Evolutionary conservation across 2,113 vertebrate species (phyloP).

Genomic region (Scytalopus superciliaris): DNA sequence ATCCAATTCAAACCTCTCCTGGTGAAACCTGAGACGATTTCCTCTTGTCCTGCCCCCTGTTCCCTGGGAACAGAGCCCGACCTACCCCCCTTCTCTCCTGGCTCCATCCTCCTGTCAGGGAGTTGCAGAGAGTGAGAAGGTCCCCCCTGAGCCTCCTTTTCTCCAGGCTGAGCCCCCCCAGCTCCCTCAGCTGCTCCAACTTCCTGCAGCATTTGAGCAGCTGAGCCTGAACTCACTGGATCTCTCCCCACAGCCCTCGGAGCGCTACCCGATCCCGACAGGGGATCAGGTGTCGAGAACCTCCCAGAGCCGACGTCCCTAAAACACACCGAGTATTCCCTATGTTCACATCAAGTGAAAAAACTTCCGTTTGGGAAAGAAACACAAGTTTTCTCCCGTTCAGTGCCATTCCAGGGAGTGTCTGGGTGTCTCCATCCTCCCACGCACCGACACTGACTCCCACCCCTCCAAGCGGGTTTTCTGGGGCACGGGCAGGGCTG

Average conservation of each 20-base stretch:
- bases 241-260: neutral
- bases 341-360: fast-evolving
- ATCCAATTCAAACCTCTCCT: neutral
- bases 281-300: neutral
- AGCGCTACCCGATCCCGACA: neutral
- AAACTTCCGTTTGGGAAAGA: neutral
- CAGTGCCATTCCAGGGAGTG: fast-evolving
- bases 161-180: neutral
- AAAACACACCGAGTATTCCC: neutral
- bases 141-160: neutral
- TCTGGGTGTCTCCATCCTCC: neutral
- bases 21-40: fast-evolving
- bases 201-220: neutral
- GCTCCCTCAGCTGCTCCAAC: neutral
- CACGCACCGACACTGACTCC: fast-evolving
- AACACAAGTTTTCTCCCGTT: fast-evolving
- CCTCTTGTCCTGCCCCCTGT: neutral
- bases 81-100: no score
- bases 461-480: fast-evolving
- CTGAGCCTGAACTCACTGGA: fast-evolving
- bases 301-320: fast-evolving
- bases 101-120: neutral
- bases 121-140: fast-evolving
- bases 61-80: neutral
- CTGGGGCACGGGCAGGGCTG: neutral